Base-by-base conservation (phyloP, 2,888 invertebrate species). In the Orthosia incerta region DNA sequence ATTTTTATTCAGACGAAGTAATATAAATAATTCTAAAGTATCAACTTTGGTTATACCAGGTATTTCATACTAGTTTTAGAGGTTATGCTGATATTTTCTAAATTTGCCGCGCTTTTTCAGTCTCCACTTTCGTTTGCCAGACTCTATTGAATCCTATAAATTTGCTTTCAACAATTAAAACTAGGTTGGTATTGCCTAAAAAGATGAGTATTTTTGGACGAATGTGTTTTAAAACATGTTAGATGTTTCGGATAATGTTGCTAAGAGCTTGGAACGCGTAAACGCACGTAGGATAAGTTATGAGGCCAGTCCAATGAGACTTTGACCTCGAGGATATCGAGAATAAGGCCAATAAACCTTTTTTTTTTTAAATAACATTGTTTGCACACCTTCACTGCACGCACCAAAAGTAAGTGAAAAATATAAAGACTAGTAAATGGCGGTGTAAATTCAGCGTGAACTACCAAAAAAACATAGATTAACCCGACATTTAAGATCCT, bases 161-260 rank as follows among this genome's bases (percentile, higher is more conserved):
- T 57, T 56, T 1, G 20, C 15, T 9, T n/a, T 23, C n/a, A 39
- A 57, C 11, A 65, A 72, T 23, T 70, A 59, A 50, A 20, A 71
- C 77, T 77, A 84, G 84, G 81, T 56, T 80, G 77, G 80, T 83
- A 80, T 53, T 75, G 48, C 69, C 69, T 60, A 57, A 23, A 74
- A 71, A 86, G 68, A 84, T 64, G 67, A 70, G 84, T 86, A 84
- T 84, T 84, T 84, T 86, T 84, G 73, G 80, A 84, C 20, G 62
- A 64, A 61, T 51, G 70, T 80, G 86, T 84, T 83, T 80, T 74
- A 31, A 75, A 69, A 77, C 71, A 76, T 79, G 63, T 31, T 64
- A 74, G 53, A 71, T 85, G 79, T 78, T 85, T 83, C 74, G 73
- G 72, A 70, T 76, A 76, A 70, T 74, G 73, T 69, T 79, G 75